Evolutionary conservation across 2,888 invertebrate genomes (phyloP).

Genomic region (Drosophila engyochracea): DNA sequence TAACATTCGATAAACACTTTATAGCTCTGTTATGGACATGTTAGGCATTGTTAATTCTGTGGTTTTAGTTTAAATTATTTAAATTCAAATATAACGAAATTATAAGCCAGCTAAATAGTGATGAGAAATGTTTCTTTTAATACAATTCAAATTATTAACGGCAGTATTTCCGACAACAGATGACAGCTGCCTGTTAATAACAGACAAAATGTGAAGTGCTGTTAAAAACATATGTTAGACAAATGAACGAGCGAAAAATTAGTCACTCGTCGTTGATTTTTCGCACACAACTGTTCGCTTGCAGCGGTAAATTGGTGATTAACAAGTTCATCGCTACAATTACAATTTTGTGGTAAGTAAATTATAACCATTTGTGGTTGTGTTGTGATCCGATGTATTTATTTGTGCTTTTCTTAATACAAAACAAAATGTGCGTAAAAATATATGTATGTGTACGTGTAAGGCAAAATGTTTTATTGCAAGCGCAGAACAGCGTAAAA

Average conservation of each 20-base stretch:
- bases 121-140: not conserved
- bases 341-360: slow-evolving; percentile 56
- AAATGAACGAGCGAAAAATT: slow-evolving; percentile 42
- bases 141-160: not conserved
- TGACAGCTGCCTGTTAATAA: not conserved
- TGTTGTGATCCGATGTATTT: slow-evolving; percentile 19
- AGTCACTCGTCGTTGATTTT: slow-evolving; percentile 60
- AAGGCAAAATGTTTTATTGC: slow-evolving; percentile 9
- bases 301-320: slow-evolving; percentile 38
- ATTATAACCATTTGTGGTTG: slow-evolving; percentile 1
- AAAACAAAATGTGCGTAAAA: slow-evolving; percentile 54
- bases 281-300: slow-evolving; percentile 48
- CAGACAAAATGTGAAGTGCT: slow-evolving; percentile 3
- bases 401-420: slow-evolving; percentile 34
- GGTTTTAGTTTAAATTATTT: not conserved
- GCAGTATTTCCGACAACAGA: not conserved
- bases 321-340: slow-evolving; percentile 24
- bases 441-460: slow-evolving; percentile 1
- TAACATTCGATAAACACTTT: not conserved
- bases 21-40: not conserved
- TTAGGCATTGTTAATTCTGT: not conserved
- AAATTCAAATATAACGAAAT: not conserved
- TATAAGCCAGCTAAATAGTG: not conserved
- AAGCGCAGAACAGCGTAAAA: slow-evolving; percentile 40
- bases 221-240: slow-evolving; percentile 32